phyloP scores from a whole-genome alignment of 2,888 invertebrate species.

The Apodemia mormo region DNA sequence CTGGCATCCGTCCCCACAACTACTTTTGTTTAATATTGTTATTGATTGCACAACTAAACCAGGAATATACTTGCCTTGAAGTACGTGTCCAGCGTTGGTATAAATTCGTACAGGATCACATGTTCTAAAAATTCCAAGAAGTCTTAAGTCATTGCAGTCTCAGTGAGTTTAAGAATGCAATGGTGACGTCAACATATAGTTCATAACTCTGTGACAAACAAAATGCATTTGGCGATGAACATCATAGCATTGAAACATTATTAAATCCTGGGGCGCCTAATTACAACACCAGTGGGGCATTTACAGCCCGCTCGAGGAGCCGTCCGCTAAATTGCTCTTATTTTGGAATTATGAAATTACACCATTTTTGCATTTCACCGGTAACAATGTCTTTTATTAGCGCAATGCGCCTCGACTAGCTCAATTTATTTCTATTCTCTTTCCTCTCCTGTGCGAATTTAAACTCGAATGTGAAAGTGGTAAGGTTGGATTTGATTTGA shows the following conservation, averaged over 20 bases:
- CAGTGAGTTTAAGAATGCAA: no score
- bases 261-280: constrained; percentile 1
- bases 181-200: no score
- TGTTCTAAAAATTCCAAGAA: no score
- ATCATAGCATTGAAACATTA: not conserved
- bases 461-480: constrained; percentile 30
- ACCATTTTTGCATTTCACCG: constrained; percentile 64
- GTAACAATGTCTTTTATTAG: constrained; percentile 76
- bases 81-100: no score
- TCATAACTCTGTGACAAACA: not conserved
- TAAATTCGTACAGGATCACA: no score
- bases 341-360: constrained; percentile 74
- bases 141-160: no score
- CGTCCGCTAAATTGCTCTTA: constrained; percentile 39
- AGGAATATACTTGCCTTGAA: no score
- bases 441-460: constrained; percentile 20
- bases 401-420: constrained; percentile 61
- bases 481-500: constrained; percentile 44
- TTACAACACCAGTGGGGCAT: constrained; percentile 28
- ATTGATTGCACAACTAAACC: no score
- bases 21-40: no score
- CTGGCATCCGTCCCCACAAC: no score
- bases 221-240: not conserved
- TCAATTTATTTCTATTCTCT: constrained; percentile 53
- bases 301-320: constrained; percentile 32